These are phyloP conservation scores for Argyresthia goedartella DNA, from an alignment of 2,888 invertebrate species.

Conservation along the genomic window DNA sequence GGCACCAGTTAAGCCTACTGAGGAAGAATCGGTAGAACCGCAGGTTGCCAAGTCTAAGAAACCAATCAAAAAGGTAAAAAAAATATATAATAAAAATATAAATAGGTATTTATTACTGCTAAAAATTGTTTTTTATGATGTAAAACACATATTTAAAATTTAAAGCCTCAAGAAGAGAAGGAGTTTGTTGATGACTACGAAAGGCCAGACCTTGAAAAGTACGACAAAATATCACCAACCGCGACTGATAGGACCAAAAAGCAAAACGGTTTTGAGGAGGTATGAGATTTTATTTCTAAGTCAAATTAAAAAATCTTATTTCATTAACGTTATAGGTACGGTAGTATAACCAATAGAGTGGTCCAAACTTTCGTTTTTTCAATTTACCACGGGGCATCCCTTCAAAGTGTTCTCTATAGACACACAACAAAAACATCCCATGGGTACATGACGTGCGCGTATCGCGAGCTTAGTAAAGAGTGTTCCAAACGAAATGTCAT, in stretches of 20 bases:
- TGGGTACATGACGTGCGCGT: too few species aligned
- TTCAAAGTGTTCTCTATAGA: too few species aligned
- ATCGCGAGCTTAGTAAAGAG: too few species aligned
- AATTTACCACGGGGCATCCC: too few species aligned
- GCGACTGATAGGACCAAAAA: slow-evolving; percentile 56
- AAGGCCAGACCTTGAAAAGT: slow-evolving; percentile 78
- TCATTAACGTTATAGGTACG: too few species aligned
- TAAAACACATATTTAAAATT: slow-evolving; percentile 6
- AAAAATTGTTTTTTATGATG: not conserved
- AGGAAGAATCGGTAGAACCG: slow-evolving; percentile 45
- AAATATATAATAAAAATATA: slow-evolving; percentile 4
- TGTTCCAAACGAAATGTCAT: too few species aligned
- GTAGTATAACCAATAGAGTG: too few species aligned
- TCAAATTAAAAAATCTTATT: not conserved
- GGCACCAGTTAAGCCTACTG: slow-evolving; percentile 40
- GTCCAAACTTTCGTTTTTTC: too few species aligned
- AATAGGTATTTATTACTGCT: not conserved
- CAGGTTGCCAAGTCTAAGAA: slow-evolving; percentile 51
- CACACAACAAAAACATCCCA: too few species aligned
- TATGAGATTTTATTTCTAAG: slow-evolving; percentile 15
- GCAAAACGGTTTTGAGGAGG: slow-evolving; percentile 57
- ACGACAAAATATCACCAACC: slow-evolving; percentile 41
- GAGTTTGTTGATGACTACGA: slow-evolving; percentile 80
- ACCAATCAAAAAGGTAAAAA: slow-evolving; percentile 45
- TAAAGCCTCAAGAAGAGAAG: slow-evolving; percentile 54